phyloP scores from a whole-genome alignment of 1,140 invertebrate genomes.

The Drosophila grimshawi region DNA sequence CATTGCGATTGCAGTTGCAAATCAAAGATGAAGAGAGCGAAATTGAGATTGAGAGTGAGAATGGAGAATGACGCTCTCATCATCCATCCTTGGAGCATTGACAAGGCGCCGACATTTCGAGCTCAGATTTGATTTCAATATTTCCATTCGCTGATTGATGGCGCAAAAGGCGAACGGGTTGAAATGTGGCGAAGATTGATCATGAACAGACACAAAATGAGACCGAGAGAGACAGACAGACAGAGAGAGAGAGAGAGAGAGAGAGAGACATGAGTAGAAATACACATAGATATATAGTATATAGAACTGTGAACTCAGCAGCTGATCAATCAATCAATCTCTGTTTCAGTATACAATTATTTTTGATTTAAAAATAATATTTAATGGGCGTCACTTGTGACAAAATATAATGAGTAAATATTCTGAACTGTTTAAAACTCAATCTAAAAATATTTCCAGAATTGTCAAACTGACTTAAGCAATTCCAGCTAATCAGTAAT shows the following conservation, averaged over 20 bases:
- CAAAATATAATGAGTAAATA: too few species aligned
- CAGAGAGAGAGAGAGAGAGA: neutral
- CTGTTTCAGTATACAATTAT: neutral
- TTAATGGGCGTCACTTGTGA: too few species aligned
- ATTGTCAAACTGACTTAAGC: too few species aligned
- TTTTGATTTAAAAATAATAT: conserved; percentile 1
- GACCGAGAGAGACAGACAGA: neutral
- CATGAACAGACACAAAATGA: conserved; percentile 17
- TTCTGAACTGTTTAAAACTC: too few species aligned
- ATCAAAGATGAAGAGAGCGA: conserved; percentile 19
- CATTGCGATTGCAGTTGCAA: conserved; percentile 47
- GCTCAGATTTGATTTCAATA: conserved; percentile 73
- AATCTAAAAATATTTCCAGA: too few species aligned
- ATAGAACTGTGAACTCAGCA: conserved; percentile 1
- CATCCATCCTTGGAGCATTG: conserved; percentile 40
- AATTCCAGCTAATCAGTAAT: neutral
- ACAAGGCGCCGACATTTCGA: conserved; percentile 68
- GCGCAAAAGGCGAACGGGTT: conserved; percentile 30
- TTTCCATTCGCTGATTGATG: conserved; percentile 60
- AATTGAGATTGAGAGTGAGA: conserved; percentile 41
- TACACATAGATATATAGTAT: neutral
- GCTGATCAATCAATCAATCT: conserved; percentile 37
- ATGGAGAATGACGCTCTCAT: conserved; percentile 13
- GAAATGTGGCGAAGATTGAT: conserved; percentile 61
- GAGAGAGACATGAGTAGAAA: neutral